Base-by-base conservation (phyloP, 2,113 vertebrate species). In the Canis aureus region DNA sequence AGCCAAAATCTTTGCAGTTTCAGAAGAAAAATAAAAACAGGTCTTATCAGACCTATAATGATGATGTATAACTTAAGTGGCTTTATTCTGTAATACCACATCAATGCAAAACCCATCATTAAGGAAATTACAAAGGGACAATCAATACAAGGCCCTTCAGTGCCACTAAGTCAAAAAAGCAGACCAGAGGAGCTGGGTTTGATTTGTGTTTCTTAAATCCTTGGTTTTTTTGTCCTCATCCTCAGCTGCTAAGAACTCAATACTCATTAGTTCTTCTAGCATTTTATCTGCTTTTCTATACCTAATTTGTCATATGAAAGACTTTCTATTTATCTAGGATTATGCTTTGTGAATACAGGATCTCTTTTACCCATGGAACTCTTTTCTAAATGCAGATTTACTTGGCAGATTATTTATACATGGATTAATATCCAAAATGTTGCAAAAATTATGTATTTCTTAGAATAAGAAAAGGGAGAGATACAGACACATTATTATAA, bases 21-120 rank as follows among this genome's bases (percentile, higher is more conserved):
- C 17, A 82, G 73, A 94, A 85, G 69, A 95, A 96, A 49, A 96
- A 59, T 89, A n/a, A 84, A 94, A 87, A 73, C 7, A 90, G 89
- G 49, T 17, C 51, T 86, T 79, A 35, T 73, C 10, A 67, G 74
- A 55, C 69, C 19, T 87, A 32, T 71, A 53, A 43, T 51, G 25
- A 19, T 2, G 13, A 32, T 69, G 5, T 78, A 53, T n/a, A 91
- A 35, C 10, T 27, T 27, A 16, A 27, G 29, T 84, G 53, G 17
- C 89, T 95, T 92, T 60, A 16, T 90, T 96, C 83, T 83, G 60
- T 51, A 94, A 29, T 4, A 29, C 11, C 27, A 57, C 20, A 25
- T 96, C 29, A 92, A 25, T 84, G 55, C 55, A 60, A 49, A 95
- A 74, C 43, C 64, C 66, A 43, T 73, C 38, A 43, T 93, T 17